Conservation (phyloP, 2,888 invertebrate genomes). For the Parapristionchus giblindavisi region DNA sequence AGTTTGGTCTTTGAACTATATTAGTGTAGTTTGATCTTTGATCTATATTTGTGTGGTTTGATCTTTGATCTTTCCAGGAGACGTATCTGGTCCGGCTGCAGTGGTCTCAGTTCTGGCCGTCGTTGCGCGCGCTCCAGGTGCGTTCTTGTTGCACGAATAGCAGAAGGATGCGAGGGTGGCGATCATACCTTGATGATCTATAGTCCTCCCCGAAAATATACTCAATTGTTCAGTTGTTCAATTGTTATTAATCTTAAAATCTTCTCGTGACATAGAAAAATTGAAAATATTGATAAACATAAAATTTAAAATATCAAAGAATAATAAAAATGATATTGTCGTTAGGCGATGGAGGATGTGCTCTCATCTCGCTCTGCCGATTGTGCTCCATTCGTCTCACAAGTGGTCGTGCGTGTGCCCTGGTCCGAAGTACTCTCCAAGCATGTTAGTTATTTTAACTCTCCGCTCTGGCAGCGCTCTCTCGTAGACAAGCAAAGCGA, state of each 20-base stretch:
- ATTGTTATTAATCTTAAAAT: too few species aligned
- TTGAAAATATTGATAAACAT: not conserved
- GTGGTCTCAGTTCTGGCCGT: constrained; percentile 54
- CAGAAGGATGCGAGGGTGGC: not conserved
- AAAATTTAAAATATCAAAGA: not conserved
- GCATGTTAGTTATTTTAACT: constrained; percentile 52
- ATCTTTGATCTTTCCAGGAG: constrained; percentile 36
- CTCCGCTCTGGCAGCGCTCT: too few species aligned
- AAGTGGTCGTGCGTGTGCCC: constrained; percentile 61
- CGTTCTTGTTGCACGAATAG: not conserved
- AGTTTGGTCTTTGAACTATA: not conserved
- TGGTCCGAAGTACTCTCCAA: constrained; percentile 50
- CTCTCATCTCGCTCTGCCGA: constrained; percentile 48
- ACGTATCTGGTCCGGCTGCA: constrained; percentile 47
- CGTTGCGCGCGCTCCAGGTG: constrained; percentile 47
- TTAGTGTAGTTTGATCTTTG: not conserved
- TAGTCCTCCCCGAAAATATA: too few species aligned
- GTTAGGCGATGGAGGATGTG: constrained; percentile 44
- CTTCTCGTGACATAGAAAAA: not conserved
- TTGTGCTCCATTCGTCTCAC: constrained; percentile 57
- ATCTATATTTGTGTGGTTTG: not conserved
- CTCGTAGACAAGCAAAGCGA: too few species aligned
- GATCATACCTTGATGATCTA: too few species aligned
- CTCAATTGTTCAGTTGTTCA: too few species aligned
- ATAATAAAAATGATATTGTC: not conserved